phyloP scores from a whole-genome alignment of 2,797 vertebrate species.

The Poecilia gillii region DNA sequence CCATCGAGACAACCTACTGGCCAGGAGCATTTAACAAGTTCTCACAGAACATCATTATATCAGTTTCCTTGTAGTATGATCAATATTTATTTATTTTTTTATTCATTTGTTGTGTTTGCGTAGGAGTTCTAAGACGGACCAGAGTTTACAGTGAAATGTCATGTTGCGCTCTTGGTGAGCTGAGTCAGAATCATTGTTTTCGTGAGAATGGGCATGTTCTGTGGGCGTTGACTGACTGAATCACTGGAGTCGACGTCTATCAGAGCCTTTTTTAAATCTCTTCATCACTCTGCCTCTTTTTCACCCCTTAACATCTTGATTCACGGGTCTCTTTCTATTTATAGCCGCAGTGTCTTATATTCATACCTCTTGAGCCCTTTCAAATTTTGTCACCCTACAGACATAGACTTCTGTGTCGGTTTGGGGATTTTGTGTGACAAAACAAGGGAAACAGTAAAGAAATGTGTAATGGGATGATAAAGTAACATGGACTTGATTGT shows the following conservation, averaged over 20 bases:
- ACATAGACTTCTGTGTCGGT: background rate
- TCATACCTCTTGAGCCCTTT: background rate
- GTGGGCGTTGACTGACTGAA: slow-evolving; percentile 68
- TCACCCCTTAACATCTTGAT: slow-evolving; percentile 35
- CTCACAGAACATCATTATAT: slow-evolving; percentile 34
- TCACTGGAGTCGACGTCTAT: slow-evolving; percentile 47
- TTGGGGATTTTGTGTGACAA: background rate
- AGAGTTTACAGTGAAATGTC: slow-evolving; percentile 65
- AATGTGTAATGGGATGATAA: background rate
- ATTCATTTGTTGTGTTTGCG: slow-evolving; percentile 39
- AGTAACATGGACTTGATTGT: background rate
- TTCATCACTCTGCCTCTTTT: slow-evolving; percentile 9
- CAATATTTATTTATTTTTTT: slow-evolving; percentile 6
- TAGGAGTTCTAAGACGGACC: slow-evolving; percentile 48
- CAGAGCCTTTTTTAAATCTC: slow-evolving; percentile 33
- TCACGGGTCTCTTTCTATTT: slow-evolving; percentile 36
- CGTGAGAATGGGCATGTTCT: slow-evolving; percentile 54
- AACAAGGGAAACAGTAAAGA: background rate
- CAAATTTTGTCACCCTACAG: background rate
- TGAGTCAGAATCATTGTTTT: slow-evolving; percentile 68
- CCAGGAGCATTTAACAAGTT: slow-evolving; percentile 22
- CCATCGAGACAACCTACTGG: slow-evolving; percentile 30
- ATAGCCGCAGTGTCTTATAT: slow-evolving; percentile 1
- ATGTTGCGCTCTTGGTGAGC: slow-evolving; percentile 54
- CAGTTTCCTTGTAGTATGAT: slow-evolving; percentile 41